These are phyloP conservation scores for Rhabdophis nuchalis DNA, from an alignment of 2,797 vertebrate species.

Conservation along the genomic window DNA sequence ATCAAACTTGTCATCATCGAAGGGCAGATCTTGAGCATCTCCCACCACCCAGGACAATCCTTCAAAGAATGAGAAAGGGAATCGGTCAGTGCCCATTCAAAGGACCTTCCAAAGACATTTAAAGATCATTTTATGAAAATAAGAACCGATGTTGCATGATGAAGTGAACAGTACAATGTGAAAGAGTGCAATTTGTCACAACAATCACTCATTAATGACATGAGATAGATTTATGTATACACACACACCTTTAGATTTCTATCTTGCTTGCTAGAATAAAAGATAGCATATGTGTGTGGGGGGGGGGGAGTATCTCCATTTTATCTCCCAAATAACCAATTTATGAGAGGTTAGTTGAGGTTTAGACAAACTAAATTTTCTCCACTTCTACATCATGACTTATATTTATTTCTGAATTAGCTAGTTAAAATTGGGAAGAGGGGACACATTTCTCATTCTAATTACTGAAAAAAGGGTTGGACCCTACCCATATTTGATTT, in stretches of 20 bases:
- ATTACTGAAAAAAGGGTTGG: neutral
- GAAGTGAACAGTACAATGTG: neutral
- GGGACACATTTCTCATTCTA: neutral
- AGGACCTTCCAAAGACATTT: neutral
- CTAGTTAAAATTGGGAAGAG: neutral
- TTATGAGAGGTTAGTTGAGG: neutral
- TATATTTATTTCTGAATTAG: neutral
- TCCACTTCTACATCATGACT: neutral
- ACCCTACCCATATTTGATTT: neutral
- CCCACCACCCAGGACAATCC: constrained; percentile 93
- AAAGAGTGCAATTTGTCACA: neutral
- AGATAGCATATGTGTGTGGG: neutral
- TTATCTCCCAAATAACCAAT: neutral
- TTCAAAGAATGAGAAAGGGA: constrained; percentile 55
- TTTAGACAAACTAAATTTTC: neutral
- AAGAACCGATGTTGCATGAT: neutral
- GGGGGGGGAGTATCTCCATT: neutral
- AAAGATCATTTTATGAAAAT: neutral
- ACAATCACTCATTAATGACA: neutral
- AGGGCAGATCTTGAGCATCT: constrained; percentile 93
- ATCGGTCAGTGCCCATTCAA: neutral
- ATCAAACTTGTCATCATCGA: constrained; percentile 89
- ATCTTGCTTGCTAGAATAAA: neutral
- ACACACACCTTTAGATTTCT: neutral
- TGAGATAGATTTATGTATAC: no score